Conservation (phyloP, 2,113 vertebrate genomes). For the mouse (Mus musculus) region GRCm39 chr9:84719001-84719500, state of each 20-base stretch:
- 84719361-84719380: neutral
- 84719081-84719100: neutral
- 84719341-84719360: neutral
- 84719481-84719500: neutral
- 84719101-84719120: neutral
- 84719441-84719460: neutral
- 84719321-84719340: constrained; percentile 2
- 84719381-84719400: neutral
- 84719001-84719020: neutral
- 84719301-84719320: neutral
- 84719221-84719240: neutral
- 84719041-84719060: neutral
- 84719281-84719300: neutral
- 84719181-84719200: too few species aligned
- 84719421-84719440: neutral
- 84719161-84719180: neutral
- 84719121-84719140: neutral
- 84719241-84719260: neutral
- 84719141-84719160: too few species aligned
- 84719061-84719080: neutral
- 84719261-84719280: constrained; percentile 23
- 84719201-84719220: constrained; percentile 4
- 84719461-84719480: neutral
- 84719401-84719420: neutral
- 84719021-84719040: neutral